Base-by-base conservation (phyloP, 2,797 vertebrate species). In the Falco concolor region DNA sequence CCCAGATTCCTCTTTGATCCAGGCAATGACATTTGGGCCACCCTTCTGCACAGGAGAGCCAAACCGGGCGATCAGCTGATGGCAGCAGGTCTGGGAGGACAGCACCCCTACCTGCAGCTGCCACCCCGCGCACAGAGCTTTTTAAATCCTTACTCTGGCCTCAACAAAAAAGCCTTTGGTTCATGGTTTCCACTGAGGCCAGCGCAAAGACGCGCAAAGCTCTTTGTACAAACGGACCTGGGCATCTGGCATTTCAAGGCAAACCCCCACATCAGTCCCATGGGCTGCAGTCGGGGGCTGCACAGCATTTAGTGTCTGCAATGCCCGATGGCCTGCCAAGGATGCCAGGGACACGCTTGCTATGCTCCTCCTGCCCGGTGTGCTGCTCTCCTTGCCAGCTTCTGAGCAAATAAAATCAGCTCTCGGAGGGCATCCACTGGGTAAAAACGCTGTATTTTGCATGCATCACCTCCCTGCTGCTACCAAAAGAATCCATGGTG, bases 121-220 rank as follows among this genome's bases (percentile, higher is more conserved):
- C 8, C 9, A 11, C 20, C 32, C 34, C 5, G 6, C 2, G 2
- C 77, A 6, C 19, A 45, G 52, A 40, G 27, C 27, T 15, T 47
- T 34, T 22, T 8, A 2, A 24, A 6, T 24, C 61, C n/a, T 34
- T 24, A 8, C 22, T 59, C 32, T 22, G 16, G 56, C 73, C 64
- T n/a, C 36, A 14, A 4, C 25, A 56, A 16, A 61, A 36, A 9
- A 11, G 2, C 11, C 22, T 52, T 36, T 19, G 12, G 42, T 27
- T 28, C 7, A 5, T 23, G 22, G 25, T 44, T 25, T 34, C 32
- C 59, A 36, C 28, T 7, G 38, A 22, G 25, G 30, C n/a, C 12
- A n/a, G 14, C 0, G 1, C n/a, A 27, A 32, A 73, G 44, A 19
- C 1, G 6, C 13, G 77, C 56, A 28, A n/a, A 34, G 36, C 56